Evolutionary conservation across 92 coral and sea anemone genomes (phyloP).

Genomic region (Epizoanthus ramosus): DNA sequence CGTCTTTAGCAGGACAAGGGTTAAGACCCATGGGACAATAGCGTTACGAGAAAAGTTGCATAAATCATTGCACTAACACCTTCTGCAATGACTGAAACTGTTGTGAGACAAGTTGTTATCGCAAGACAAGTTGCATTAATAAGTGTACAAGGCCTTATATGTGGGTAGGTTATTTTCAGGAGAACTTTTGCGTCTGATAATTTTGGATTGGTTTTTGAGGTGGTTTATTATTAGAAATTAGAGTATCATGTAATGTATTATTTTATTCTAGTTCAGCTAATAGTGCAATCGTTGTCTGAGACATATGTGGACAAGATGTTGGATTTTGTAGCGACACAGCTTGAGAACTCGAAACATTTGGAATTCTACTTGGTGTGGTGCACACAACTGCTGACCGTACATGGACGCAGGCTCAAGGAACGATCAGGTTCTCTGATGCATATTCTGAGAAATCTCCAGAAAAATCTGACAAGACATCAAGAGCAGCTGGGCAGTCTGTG

Average conservation of each 20-base stretch:
- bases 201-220: no score
- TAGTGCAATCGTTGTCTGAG: constrained; percentile 77
- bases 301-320: constrained; percentile 83
- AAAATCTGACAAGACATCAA: constrained; percentile 81
- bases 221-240: neutral
- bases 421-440: constrained; percentile 74
- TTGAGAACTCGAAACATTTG: constrained; percentile 85
- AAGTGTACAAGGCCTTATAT: no score
- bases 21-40: no score
- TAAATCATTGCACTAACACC: no score
- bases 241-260: neutral
- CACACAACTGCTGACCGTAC: constrained; percentile 77
- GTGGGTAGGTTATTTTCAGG: no score
- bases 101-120: no score
- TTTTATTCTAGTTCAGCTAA: constrained; percentile 68
- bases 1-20: no score
- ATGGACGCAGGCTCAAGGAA: constrained; percentile 81
- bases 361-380: constrained; percentile 94
- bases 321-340: constrained; percentile 80
- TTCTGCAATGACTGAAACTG: no score
- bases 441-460: constrained; percentile 82
- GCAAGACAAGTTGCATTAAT: no score
- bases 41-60: no score
- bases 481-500: constrained; percentile 88
- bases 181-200: no score